Evolutionary conservation across 2,888 invertebrate genomes (phyloP).

Genomic region (Macrophya alboannulata): DNA sequence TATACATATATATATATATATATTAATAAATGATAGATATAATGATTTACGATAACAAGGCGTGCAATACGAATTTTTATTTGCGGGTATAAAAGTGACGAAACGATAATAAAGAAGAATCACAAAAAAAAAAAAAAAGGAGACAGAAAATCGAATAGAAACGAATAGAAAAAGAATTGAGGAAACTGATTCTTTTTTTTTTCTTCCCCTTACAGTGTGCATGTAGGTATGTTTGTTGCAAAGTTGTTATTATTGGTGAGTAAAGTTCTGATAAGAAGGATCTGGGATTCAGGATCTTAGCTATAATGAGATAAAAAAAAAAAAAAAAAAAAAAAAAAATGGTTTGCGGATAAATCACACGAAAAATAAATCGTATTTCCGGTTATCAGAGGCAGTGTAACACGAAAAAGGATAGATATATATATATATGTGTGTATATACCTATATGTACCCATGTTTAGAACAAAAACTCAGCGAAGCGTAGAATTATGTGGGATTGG

Average conservation of each 20-base stretch:
- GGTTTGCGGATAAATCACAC: neutral
- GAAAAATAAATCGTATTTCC: constrained; percentile 2
- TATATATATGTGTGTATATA: neutral
- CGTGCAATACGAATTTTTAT: neutral
- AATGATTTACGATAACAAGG: neutral
- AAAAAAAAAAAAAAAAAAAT: neutral
- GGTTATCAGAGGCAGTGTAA: neutral
- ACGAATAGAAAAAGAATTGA: no score
- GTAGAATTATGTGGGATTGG: constrained; percentile 34
- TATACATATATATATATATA: neutral
- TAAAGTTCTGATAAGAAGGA: neutral
- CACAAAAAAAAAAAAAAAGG: neutral
- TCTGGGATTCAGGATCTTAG: neutral
- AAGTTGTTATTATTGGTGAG: neutral
- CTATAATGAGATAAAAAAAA: neutral
- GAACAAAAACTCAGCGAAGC: constrained; percentile 34
- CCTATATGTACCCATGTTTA: neutral
- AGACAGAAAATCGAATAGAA: neutral
- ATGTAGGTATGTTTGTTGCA: neutral
- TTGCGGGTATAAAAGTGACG: neutral
- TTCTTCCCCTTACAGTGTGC: no score
- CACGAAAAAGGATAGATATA: neutral
- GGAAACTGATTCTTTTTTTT: no score
- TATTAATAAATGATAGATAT: neutral
- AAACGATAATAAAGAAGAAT: neutral